Percentiles rank a stretch among this genome's conserved stretches.
Evolutionary conservation across 2,797 vertebrate genomes (phyloP).

Genomic region (Ctenopoma multispine): DNA sequence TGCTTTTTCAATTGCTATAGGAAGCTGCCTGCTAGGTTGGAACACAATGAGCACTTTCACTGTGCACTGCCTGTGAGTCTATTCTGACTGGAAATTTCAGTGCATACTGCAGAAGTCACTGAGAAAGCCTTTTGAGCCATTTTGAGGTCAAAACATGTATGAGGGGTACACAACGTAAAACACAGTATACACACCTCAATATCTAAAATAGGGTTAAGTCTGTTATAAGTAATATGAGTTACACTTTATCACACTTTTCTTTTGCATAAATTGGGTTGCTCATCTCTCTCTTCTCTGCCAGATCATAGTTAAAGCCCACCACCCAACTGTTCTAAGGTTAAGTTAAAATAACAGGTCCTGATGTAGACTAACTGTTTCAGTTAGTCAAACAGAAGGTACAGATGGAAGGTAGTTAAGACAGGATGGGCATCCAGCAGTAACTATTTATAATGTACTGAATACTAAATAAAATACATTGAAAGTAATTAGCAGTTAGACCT

Average conservation of each 20-base stretch:
- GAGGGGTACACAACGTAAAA: too few species aligned
- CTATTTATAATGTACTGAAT: conserved; percentile 47
- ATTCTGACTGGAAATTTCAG: conserved; percentile 28
- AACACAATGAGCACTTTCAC: background rate
- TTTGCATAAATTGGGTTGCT: conserved; percentile 7
- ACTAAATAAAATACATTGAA: conserved; percentile 38
- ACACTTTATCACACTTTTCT: background rate
- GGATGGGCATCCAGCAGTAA: conserved; percentile 32
- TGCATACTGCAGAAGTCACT: conserved; percentile 12
- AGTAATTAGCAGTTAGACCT: conserved; percentile 32
- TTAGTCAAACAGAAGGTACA: conserved; percentile 24
- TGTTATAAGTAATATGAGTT: conserved; percentile 5
- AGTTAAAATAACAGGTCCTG: background rate
- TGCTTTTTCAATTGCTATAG: background rate
- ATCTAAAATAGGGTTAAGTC: conserved; percentile 10
- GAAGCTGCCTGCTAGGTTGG: background rate
- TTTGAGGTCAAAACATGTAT: conserved; percentile 29
- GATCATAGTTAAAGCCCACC: background rate
- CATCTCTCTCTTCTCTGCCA: background rate
- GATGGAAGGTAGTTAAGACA: conserved; percentile 11
- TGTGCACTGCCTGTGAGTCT: background rate
- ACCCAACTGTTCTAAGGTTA: background rate
- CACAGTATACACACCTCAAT: conserved; percentile 5
- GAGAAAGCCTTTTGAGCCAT: conserved; percentile 6
- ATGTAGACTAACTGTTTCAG: conserved; percentile 1